A percentile compares a stretch with the other conserved stretches of the same genome.
These are phyloP conservation scores for Tuberolachnus salignus DNA, from an alignment of 2,888 invertebrate species.

Conservation along the genomic window DNA sequence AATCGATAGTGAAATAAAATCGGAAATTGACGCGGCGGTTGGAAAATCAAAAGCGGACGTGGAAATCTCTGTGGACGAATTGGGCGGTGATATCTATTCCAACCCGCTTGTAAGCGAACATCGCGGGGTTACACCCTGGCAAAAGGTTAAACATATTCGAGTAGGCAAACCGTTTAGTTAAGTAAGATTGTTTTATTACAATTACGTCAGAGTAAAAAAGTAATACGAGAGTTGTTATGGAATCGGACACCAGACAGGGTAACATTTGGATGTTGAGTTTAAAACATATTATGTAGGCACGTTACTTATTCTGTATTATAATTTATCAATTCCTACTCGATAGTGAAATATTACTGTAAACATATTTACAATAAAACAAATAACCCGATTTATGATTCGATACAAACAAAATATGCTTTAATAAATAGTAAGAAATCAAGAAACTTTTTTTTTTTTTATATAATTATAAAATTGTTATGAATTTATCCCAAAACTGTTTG, in stretches of 20 bases:
- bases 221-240: not conserved
- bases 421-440: not conserved
- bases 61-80: conserved; percentile 78
- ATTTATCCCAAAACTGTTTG: no score
- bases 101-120: conserved; percentile 57
- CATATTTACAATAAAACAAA: no score
- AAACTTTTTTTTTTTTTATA: no score
- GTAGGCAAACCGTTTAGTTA: conserved; percentile 32
- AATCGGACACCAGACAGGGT: not conserved
- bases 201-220: not conserved
- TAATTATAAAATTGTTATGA: no score
- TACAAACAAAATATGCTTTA: not conserved
- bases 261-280: not conserved
- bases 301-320: no score
- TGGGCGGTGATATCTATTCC: conserved; percentile 70
- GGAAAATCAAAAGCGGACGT: conserved; percentile 76
- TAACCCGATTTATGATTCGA: not conserved
- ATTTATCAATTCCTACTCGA: no score
- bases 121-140: conserved; percentile 58
- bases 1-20: conserved; percentile 83
- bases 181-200: not conserved
- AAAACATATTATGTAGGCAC: not conserved
- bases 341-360: no score
- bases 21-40: conserved; percentile 83
- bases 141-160: conserved; percentile 58